Percentiles rank a stretch among this genome's conserved stretches.
Evolutionary conservation across 30 jellyfish, hydroid and myxozoan species (phyloP).

Genomic region (Chironex yamaguchii): DNA sequence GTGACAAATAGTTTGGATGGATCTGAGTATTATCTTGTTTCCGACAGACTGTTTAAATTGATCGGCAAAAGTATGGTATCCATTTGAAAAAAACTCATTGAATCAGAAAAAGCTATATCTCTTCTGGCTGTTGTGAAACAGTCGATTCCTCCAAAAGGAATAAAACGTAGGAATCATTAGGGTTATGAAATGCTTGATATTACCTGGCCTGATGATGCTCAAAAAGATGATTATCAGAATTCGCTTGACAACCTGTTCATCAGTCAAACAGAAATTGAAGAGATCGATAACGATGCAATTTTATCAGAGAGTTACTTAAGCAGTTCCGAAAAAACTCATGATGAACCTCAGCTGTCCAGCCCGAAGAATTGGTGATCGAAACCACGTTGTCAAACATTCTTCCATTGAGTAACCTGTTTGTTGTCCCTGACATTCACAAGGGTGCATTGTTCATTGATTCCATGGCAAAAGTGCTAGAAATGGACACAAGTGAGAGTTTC

Average conservation of each 20-base stretch:
- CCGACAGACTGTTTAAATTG: neutral
- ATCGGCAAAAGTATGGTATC: neutral
- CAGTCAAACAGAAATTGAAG: neutral
- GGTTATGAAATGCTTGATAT: neutral
- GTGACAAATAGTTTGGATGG: conserved; percentile 1
- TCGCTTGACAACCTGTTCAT: neutral
- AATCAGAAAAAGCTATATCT: neutral
- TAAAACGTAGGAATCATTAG: neutral
- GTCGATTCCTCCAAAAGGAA: neutral
- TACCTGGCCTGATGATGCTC: neutral
- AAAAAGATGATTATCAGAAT: neutral
- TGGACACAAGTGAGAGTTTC: too few relatives aligned
- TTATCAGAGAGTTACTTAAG: too few relatives aligned
- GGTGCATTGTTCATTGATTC: too few relatives aligned
- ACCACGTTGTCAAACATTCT: too few relatives aligned
- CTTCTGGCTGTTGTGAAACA: neutral
- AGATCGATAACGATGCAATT: too few relatives aligned
- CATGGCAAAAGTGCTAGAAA: too few relatives aligned
- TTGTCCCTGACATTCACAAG: too few relatives aligned
- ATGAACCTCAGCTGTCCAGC: too few relatives aligned
- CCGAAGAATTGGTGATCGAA: too few relatives aligned
- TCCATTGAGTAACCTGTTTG: too few relatives aligned
- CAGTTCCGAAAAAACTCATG: too few relatives aligned
- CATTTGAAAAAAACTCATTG: neutral
- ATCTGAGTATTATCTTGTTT: neutral